These are phyloP conservation scores for Lampris incognitus DNA, from an alignment of 2,113 vertebrate genomes.

Conservation along the genomic window DNA sequence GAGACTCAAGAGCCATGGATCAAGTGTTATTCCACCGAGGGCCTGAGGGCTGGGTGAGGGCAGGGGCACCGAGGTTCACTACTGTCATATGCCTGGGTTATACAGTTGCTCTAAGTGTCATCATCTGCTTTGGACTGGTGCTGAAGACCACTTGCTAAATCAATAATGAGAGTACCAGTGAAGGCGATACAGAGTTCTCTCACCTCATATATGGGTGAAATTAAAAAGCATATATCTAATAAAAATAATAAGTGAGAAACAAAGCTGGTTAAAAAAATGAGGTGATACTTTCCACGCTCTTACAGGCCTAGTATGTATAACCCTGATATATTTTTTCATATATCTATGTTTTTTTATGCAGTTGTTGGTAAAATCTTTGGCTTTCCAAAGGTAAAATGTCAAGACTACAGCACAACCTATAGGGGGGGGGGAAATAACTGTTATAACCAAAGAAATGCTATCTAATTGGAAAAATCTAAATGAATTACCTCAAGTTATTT, in stretches of 20 bases:
- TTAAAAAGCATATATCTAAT: neutral
- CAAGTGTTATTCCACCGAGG: slow-evolving; percentile 81
- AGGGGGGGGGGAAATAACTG: neutral
- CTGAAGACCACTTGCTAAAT: slow-evolving; percentile 46
- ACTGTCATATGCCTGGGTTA: slow-evolving; percentile 67
- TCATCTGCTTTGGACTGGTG: slow-evolving; percentile 36
- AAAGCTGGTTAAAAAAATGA: neutral
- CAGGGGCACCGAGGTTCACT: slow-evolving; percentile 64
- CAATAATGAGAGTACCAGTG: slow-evolving; percentile 34
- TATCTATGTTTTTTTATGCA: too few relatives aligned
- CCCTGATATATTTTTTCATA: neutral
- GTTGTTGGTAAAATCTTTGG: too few relatives aligned
- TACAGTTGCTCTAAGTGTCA: slow-evolving; percentile 51
- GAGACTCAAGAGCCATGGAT: slow-evolving; percentile 75
- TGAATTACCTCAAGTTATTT: slow-evolving; percentile 75
- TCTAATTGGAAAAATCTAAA: slow-evolving; percentile 78
- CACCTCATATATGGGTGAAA: neutral
- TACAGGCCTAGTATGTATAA: neutral
- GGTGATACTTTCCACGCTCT: neutral
- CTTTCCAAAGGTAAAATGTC: slow-evolving; percentile 34
- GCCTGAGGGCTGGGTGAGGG: slow-evolving; percentile 60
- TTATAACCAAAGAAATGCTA: slow-evolving; percentile 50
- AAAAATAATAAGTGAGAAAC: neutral
- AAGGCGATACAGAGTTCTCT: slow-evolving; percentile 7
- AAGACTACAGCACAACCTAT: slow-evolving; percentile 19